Conservation (phyloP, 37 sponge, comb jelly and placozoan species). For the Amphimedon queenslandica region DNA sequence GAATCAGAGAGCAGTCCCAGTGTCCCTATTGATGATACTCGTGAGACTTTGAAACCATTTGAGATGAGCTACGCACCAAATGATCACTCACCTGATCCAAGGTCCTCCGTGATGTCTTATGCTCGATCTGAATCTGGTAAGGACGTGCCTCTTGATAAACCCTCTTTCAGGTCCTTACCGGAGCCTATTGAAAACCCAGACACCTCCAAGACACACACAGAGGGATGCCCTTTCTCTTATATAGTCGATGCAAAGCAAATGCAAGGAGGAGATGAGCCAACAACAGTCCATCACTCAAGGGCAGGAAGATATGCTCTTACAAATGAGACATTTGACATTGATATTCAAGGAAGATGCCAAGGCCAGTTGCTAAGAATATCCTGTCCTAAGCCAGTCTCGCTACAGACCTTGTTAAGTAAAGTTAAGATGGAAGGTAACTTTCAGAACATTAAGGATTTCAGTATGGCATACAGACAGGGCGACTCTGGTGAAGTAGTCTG, state of each 20-base stretch:
- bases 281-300: too few relatives aligned
- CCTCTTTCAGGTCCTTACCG: neutral
- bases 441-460: neutral
- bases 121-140: neutral
- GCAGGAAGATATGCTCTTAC: neutral
- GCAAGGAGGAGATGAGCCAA: neutral
- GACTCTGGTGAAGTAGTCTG: neutral
- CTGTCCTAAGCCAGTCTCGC: slow-evolving; percentile 31
- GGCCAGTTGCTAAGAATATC: slow-evolving; percentile 11
- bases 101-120: neutral
- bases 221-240: neutral
- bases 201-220: neutral
- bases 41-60: too few relatives aligned
- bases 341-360: too few relatives aligned
- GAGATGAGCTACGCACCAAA: neutral
- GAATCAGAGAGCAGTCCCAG: neutral
- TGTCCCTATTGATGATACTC: neutral
- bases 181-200: slow-evolving; percentile 14
- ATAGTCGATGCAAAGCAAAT: neutral
- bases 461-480: neutral
- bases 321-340: neutral
- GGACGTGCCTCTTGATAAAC: neutral
- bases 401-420: slow-evolving; percentile 36
- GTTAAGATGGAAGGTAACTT: neutral
- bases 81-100: neutral